Conservation (phyloP, 37 sponge, comb jelly and placozoan genomes). For the Hormiphora californensis region DNA sequence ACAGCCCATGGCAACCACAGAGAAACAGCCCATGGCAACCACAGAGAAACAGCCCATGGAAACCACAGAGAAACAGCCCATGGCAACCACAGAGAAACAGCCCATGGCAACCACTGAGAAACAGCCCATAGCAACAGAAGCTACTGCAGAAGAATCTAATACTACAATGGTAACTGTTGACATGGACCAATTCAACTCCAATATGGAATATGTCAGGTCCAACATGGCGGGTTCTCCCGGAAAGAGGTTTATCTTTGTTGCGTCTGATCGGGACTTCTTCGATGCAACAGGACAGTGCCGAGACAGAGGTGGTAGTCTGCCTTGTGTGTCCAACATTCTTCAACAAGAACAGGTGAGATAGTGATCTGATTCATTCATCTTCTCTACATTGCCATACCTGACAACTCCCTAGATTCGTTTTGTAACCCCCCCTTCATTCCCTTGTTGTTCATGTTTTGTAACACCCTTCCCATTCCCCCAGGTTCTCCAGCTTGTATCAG, state of each 20-base stretch:
- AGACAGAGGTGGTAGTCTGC: background rate
- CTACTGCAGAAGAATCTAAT: no score
- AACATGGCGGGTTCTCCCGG: background rate
- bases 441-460: no score
- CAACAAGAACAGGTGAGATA: background rate
- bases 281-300: background rate
- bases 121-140: no score
- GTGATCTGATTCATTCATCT: background rate
- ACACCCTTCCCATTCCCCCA: no score
- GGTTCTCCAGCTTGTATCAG: no score
- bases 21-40: background rate
- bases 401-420: no score
- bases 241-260: background rate
- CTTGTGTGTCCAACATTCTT: background rate
- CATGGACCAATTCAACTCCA: no score
- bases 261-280: background rate
- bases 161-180: no score
- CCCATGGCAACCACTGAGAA: background rate
- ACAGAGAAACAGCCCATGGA: background rate
- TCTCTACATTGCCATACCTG: no score
- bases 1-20: background rate
- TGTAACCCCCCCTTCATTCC: no score
- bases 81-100: background rate
- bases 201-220: background rate
- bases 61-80: background rate